Evolutionary conservation across 64 coral and sea anemone genomes (phyloP), one percentile per base, ranked within the genome.

Genomic region (Trachythela sp.): DNA sequence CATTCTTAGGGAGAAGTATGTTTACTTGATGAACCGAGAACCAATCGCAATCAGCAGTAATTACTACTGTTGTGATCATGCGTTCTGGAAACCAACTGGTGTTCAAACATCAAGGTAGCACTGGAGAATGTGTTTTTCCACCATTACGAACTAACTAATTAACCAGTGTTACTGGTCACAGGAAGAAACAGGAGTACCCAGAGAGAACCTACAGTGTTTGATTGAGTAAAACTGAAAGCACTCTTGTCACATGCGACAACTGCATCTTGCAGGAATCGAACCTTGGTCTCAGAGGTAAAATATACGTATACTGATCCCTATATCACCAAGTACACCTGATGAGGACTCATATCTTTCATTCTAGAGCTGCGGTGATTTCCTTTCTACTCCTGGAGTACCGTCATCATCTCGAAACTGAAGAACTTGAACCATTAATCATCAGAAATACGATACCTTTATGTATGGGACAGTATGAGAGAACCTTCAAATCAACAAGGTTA

Each of bases 401-500:
- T 31, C 92, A 94, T 43, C 92, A 97, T 31, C 24, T 97, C 2
- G 85, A 94, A 52, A 86, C 88, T 32, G 95, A 97, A 88, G 77
- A 36, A 8, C 40, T 97, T 22, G 67, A 89, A 41, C 95, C 95
- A 26, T 70, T 97, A 13, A 39, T 92, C 1, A 91, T 97, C 9
- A 92, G 95, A 24, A 94, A 97, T 18, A 97, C 95, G 0, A 92
- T 97, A 39, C 95, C 95, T 10, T 88, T 91, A 8, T 97, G 95
- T 45, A 97, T 97, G 95, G 84, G 35, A 11, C 95, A 98, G 59
- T 98, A 94, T 85, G 95, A 94, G 70, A 92, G 93, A 32, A 94
- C 90, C 20, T 97, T 97, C n/a, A 97, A 94, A 50, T 94, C 95
- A 88, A 86, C 85, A 13, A 97, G 95, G 96, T 99, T 80, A 2